Evolutionary conservation across 2,888 invertebrate genomes (phyloP), one percentile per base, ranked within the genome.

Genomic region (Eupithecia pulchellata): DNA sequence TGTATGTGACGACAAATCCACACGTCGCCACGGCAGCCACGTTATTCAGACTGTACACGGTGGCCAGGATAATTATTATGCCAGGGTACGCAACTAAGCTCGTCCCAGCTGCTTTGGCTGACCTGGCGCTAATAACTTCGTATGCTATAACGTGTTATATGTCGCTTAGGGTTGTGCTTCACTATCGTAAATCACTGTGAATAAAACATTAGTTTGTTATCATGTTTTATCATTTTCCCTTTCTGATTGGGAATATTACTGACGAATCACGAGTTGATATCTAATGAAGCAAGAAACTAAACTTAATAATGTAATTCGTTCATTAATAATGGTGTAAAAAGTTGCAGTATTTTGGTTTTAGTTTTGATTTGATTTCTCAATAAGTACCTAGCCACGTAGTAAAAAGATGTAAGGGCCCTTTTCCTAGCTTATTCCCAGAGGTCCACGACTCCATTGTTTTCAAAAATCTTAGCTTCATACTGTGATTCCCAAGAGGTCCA

Each of bases 61-160:
- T 81, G 1, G 64, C 84, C 20, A 82, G 88, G 63, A 67, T 86
- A 68, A 71, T 85, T 6, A 77, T 87, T 1, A 71, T 87, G 32
- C 72, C 87, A 3, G 87, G 88, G 6, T 89, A 89, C 66, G 83
- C 79, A 0, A 73, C 83, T 1, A 85, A 77, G 17, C 84, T 85
- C 0, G 34, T 81, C 0, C 86, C 86, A 0, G 78, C 78, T 0
- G 76, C 81, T 0, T 73, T 89, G 2, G 83, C 83, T 0, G 89
- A 90, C 36, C 78, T 90, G 5, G 88, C 88, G 0, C 75, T 89
- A 0, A 67, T 88, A 2, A 68, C 84, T 0, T 89, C 90, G 0
- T 86, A 85, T 66, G 57, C 83, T n/a, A 89, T 90, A 47, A 84
- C 85, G 6, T 81, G 81, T n/a, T 90, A 83, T 69, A 89, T 90